Evolutionary conservation across 2,797 vertebrate species (phyloP).

Genomic region (Sebastes minor): DNA sequence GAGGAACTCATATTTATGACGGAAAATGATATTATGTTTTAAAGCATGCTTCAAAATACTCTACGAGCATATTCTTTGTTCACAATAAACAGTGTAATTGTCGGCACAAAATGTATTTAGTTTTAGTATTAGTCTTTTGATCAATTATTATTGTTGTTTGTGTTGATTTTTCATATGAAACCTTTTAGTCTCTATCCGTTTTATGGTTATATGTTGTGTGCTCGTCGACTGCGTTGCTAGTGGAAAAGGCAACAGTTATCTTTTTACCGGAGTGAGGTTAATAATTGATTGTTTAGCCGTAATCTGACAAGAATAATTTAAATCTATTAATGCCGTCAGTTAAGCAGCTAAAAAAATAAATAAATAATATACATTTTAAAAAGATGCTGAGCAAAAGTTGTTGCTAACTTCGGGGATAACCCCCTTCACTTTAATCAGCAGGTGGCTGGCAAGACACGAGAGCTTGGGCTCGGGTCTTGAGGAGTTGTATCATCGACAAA

Average conservation of each 20-base stretch:
- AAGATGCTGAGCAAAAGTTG: too few species aligned
- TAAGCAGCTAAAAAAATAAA: too few species aligned
- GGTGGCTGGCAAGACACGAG: too few species aligned
- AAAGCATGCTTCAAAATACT: not conserved
- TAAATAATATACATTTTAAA: too few species aligned
- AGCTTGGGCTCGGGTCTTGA: too few species aligned
- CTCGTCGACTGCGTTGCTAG: not conserved
- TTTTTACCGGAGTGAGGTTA: not conserved
- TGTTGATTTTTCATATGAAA: not conserved
- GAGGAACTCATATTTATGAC: not conserved
- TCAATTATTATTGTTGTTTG: not conserved
- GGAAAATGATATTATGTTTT: not conserved
- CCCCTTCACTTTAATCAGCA: too few species aligned
- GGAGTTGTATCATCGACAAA: too few species aligned
- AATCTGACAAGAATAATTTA: too few species aligned
- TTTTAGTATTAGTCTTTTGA: not conserved
- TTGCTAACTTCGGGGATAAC: too few species aligned
- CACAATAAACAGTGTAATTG: not conserved
- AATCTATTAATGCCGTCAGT: too few species aligned
- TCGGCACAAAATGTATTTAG: not conserved
- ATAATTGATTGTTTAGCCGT: too few species aligned
- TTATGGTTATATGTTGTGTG: not conserved
- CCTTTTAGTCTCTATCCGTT: not conserved
- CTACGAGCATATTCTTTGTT: not conserved
- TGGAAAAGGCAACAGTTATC: not conserved